Evolutionary conservation across 2,113 vertebrate genomes (phyloP), one percentile per base, ranked within the genome.

Genomic region (Tonatia bakeri): DNA sequence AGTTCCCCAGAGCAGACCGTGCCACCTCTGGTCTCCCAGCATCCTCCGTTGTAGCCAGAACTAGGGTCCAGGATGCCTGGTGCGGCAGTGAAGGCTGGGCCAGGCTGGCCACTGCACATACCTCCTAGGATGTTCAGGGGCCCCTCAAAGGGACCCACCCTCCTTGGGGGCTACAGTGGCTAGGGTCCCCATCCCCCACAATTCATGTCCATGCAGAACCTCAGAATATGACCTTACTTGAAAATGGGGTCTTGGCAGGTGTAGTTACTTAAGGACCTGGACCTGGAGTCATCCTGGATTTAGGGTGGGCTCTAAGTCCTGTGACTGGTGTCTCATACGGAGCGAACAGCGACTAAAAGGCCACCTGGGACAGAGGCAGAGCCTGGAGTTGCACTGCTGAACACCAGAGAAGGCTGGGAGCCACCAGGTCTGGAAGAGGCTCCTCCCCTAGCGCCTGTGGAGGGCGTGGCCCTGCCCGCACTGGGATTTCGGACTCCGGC

Each of bases 381-480:
- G 50, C n/a, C 43, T 12, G 67, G 14, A 77, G 8, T 24, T 24
- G 19, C 1, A 11, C 0, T 33, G 40, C 65, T 22, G 3, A 16
- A 10, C 33, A 59, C 33, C 11, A 12, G 7, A 84, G 67, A 22
- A 28, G 0, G 7, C 31, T 0, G 2, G 43, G 38, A 69, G 59
- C 19, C 33, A 3, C 16, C 33, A 12, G 65, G 54, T 10, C 31
- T 14, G 65, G 50, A 52, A 47, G 79, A 64, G 52, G 6, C 20
- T 12, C 26, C 38, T 67, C 7, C 50, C 28, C 13, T 26, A 16
- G 65, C 43, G 28, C 11, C n/a, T 52, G 19, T 38, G 64, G 2
- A 47, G 72, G 73, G 12, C 36, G 0, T 1, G 6, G 40, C 24
- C 33, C 72, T n/a, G 43, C 65, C 8, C 1, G 13, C 45, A 52